Conservation (phyloP, 2,113 vertebrate species). For the Phaetusa simplex region DNA sequence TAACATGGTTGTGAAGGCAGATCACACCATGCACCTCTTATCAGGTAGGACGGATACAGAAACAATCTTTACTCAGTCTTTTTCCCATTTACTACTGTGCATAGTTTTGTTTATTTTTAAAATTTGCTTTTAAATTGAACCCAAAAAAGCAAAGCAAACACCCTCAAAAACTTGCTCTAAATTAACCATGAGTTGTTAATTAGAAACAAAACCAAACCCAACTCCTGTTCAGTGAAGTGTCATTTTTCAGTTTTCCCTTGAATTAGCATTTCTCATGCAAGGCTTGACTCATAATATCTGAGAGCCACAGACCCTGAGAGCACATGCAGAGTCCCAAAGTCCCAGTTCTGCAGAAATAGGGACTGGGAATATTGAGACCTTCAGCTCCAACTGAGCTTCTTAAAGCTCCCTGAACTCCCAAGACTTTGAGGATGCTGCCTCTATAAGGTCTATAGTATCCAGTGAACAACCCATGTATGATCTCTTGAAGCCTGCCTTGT, state of each 20-base stretch:
- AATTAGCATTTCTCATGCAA: neutral
- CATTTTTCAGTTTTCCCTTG: neutral
- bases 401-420: neutral
- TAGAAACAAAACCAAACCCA: neutral
- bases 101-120: neutral
- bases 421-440: neutral
- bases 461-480: accelerated
- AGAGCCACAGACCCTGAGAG: neutral
- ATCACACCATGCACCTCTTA: neutral
- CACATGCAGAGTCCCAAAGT: neutral
- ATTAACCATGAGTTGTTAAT: neutral
- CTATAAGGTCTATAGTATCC: neutral
- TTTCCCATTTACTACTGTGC: neutral
- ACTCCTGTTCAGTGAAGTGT: neutral
- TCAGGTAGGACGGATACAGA: neutral
- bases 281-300: neutral
- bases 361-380: neutral
- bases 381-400: neutral
- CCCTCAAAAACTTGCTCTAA: neutral
- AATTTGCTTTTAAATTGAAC: neutral
- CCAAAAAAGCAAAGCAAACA: accelerated
- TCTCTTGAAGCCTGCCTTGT: neutral
- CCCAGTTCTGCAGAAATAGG: neutral
- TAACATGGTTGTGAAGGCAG: neutral
- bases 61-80: neutral